A percentile compares a stretch with the other conserved stretches of the same genome.
phyloP scores from a whole-genome alignment of 2,113 vertebrate species.

The Colistium nudipinnis region DNA sequence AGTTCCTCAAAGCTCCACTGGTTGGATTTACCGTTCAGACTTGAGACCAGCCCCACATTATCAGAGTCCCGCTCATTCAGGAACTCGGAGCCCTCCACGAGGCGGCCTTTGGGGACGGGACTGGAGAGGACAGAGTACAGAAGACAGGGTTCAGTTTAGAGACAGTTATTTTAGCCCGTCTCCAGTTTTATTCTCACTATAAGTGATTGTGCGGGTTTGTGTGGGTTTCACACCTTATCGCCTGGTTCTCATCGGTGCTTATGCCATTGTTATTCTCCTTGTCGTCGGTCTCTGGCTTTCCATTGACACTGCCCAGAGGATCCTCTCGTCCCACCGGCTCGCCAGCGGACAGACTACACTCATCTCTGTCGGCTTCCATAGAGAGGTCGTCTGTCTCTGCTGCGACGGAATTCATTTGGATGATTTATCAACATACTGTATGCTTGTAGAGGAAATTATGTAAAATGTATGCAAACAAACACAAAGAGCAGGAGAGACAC shows the following conservation, averaged over 20 bases:
- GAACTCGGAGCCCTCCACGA: constrained; percentile 71
- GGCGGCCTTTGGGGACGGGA: constrained; percentile 68
- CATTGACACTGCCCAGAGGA: constrained; percentile 74
- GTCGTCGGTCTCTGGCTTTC: constrained; percentile 67
- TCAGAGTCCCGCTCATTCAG: constrained; percentile 79
- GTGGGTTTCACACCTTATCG: constrained; percentile 74
- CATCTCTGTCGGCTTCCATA: constrained; percentile 36
- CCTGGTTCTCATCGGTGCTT: constrained; percentile 68
- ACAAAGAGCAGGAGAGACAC: neutral
- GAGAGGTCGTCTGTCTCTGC: constrained; percentile 32
- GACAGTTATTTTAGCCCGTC: too few species aligned
- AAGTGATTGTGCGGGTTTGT: neutral
- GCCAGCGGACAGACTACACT: constrained; percentile 29
- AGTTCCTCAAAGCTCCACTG: constrained; percentile 86
- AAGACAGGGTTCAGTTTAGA: neutral
- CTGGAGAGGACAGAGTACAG: constrained; percentile 62
- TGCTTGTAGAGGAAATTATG: neutral
- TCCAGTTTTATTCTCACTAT: too few species aligned
- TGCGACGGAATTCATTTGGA: neutral
- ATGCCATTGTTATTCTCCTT: constrained; percentile 74
- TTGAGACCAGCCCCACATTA: constrained; percentile 67
- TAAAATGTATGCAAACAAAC: constrained; percentile 16
- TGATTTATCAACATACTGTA: neutral
- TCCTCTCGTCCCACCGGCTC: constrained; percentile 49
- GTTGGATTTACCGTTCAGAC: constrained; percentile 82